Evolutionary conservation across 2,113 vertebrate genomes (phyloP), one percentile per base, ranked within the genome.

Genomic region (Pardalotus punctatus): DNA sequence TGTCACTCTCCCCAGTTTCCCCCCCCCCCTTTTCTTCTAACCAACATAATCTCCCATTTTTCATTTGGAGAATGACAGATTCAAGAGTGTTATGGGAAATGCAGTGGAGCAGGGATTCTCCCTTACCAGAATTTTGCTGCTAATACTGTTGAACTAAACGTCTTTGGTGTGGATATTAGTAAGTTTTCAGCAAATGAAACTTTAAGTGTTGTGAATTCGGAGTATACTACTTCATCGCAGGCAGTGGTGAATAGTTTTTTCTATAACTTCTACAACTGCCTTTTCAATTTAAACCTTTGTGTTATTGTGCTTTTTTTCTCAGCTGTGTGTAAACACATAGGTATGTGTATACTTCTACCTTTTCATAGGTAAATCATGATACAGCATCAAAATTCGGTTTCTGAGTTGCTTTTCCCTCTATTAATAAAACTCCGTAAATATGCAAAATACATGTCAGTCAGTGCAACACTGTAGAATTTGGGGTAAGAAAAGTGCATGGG

Each of bases 11-110:
- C 17, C 2, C 8, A 66, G 82, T 38, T 66, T 86, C 22, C 12
- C 50, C 8, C 19, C 10, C 19, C 51, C 47, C 27, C 8, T 86
- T 80, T 90, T 87, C 28, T 77, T 87, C 77, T 76, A 91, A 72
- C 76, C 71, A 88, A 22, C 88, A 48, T 88, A 88, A 91, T 92
- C 43, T 95, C 35, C 47, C 13, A 29, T 91, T 90, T 95, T 96
- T 91, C 62, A 62, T 91, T 94, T 83, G 74, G 50, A 81, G 90
- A 91, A 47, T 82, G 92, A 86, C 80, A 90, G 64, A 54, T 96
- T 80, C 79, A 73, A 9, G 62, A 83, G 54, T 80, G 66, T 66
- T 91, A 28, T 1, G 83, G 51, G 74, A 92, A 94, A 88, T 78
- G 56, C 67, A 81, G 15, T 82, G 90, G 70, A 94, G 54, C 87